A percentile compares a stretch with the other conserved stretches of the same genome.
These are phyloP conservation scores for Conus ventricosus DNA, from an alignment of 1,140 invertebrate genomes.

Conservation along the genomic window DNA sequence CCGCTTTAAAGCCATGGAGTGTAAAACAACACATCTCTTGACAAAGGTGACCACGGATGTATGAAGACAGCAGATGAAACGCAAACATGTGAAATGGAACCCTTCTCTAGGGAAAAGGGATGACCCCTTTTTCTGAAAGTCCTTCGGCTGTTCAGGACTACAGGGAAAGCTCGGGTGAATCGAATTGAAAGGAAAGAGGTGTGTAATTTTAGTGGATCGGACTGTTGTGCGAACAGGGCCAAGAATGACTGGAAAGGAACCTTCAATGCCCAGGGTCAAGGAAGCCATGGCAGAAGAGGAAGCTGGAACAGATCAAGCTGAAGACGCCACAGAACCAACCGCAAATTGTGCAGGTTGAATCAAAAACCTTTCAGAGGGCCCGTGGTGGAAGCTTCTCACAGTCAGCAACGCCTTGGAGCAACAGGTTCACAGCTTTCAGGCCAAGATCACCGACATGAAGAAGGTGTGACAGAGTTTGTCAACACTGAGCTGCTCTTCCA, in stretches of 20 bases:
- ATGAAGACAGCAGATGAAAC: too few species aligned
- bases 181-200: constrained; percentile 67
- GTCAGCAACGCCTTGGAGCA: constrained; percentile 66
- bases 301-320: constrained; percentile 58
- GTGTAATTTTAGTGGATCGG: constrained; percentile 54
- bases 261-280: constrained; percentile 58
- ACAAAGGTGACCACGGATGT: too few species aligned
- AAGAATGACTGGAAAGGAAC: constrained; percentile 67
- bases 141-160: constrained; percentile 70
- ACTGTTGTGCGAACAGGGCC: constrained; percentile 66
- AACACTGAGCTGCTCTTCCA: constrained; percentile 71
- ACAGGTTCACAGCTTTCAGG: constrained; percentile 63
- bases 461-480: constrained; percentile 69
- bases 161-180: constrained; percentile 66
- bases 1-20: too few species aligned
- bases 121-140: constrained; percentile 67
- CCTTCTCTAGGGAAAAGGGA: constrained; percentile 56
- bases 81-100: background rate
- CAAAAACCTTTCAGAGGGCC: constrained; percentile 64
- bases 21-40: too few species aligned
- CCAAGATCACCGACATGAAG: constrained; percentile 65
- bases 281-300: constrained; percentile 63
- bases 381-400: constrained; percentile 66
- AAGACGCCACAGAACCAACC: constrained; percentile 60
- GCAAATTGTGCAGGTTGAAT: constrained; percentile 53